Conservation (phyloP, 2,797 vertebrate genomes). For the Oceanodroma leucorhoa region DNA sequence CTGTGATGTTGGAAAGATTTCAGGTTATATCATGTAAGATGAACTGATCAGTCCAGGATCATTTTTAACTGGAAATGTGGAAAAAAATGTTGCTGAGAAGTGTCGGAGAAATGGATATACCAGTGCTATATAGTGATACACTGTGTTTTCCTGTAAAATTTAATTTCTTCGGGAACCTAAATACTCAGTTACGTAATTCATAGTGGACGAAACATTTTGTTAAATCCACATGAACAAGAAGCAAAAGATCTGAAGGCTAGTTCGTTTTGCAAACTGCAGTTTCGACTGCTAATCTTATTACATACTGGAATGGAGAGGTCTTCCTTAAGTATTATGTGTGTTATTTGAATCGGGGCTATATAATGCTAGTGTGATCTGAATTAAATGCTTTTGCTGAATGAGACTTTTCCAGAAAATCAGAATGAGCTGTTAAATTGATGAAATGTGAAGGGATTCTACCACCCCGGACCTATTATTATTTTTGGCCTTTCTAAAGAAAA, state of each 20-base stretch:
- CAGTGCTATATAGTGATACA: neutral
- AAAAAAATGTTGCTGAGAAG: neutral
- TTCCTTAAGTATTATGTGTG: neutral
- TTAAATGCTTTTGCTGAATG: neutral
- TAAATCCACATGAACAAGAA: neutral
- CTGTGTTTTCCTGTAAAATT: neutral
- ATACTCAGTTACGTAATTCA: neutral
- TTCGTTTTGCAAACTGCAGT: neutral
- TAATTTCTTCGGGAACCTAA: neutral
- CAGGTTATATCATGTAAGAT: neutral
- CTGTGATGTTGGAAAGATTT: slow-evolving; percentile 35
- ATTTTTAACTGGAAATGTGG: neutral
- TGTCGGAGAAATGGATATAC: neutral
- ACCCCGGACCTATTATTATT: neutral
- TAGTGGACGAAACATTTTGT: neutral
- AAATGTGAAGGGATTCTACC: neutral
- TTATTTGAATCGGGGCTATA: neutral
- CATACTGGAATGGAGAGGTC: neutral
- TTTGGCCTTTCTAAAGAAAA: neutral
- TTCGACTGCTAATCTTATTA: neutral
- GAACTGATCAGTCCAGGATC: neutral
- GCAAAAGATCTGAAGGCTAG: neutral
- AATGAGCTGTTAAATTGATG: neutral
- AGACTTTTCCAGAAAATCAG: neutral
- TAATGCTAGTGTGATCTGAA: neutral